phyloP scores from a whole-genome alignment of 1,140 invertebrate species.

The Drosophila ogumai region DNA sequence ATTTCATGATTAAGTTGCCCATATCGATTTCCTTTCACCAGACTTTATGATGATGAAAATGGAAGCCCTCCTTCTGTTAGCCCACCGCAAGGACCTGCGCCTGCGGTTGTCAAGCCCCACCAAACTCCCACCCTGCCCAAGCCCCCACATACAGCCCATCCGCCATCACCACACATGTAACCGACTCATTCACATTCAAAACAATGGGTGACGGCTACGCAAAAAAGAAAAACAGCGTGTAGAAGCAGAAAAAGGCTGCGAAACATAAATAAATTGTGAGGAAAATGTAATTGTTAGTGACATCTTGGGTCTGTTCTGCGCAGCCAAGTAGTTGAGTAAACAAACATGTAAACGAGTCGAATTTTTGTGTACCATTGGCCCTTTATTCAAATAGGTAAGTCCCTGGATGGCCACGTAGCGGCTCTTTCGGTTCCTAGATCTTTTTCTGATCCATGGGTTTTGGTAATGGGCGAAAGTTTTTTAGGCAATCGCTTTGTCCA shows the following conservation, averaged over 20 bases:
- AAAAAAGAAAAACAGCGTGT: conserved; percentile 14
- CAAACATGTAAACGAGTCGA: conserved; percentile 50
- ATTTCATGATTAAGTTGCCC: conserved; percentile 80
- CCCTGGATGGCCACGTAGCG: neutral
- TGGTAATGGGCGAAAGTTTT: neutral
- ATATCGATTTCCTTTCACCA: conserved; percentile 78
- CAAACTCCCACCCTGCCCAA: conserved; percentile 15
- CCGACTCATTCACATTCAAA: conserved; percentile 60
- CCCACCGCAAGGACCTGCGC: conserved; percentile 60
- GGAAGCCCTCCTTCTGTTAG: conserved; percentile 51
- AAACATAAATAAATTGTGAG: conserved; percentile 73
- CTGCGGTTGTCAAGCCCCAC: conserved; percentile 67
- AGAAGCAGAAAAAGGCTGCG: conserved; percentile 48
- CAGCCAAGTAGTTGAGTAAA: conserved; percentile 49
- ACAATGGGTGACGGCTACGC: conserved; percentile 55
- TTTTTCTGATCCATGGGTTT: neutral
- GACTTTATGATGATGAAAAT: conserved; percentile 80
- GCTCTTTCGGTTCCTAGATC: no score
- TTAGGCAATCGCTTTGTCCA: neutral
- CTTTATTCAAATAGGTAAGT: conserved; percentile 19
- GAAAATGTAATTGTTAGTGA: conserved; percentile 72
- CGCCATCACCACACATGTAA: conserved; percentile 37
- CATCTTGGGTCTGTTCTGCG: conserved; percentile 60
- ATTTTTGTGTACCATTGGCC: neutral
- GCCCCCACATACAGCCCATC: conserved; percentile 14